phyloP scores from a whole-genome alignment of 2,797 vertebrate species.

The Microctenopoma steveboyesi region DNA sequence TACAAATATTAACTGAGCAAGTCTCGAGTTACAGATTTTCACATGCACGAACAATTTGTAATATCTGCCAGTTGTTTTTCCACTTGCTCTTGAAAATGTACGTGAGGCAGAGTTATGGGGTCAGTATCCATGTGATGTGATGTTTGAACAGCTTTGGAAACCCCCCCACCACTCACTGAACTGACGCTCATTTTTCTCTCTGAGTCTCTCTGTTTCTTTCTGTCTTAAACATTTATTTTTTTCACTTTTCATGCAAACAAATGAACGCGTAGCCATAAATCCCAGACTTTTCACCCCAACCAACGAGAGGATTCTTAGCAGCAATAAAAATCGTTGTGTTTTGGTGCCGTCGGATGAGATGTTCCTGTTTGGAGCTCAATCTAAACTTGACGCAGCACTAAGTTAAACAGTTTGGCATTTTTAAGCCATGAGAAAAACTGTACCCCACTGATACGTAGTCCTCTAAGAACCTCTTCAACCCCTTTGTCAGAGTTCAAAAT shows the following conservation, averaged over 20 bases:
- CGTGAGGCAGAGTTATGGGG: not conserved
- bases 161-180: too few relatives aligned
- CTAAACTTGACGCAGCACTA: not conserved
- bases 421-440: slow-evolving; percentile 1
- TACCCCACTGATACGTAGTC: not conserved
- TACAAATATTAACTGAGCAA: not conserved
- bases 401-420: not conserved
- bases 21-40: slow-evolving; percentile 3
- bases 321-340: not conserved
- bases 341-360: rapidly evolving
- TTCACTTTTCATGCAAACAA: not conserved
- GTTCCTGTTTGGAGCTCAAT: not conserved
- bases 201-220: too few relatives aligned
- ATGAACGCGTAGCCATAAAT: not conserved
- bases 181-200: too few relatives aligned
- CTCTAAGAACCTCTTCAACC: slow-evolving; percentile 28
- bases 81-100: not conserved
- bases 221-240: too few relatives aligned
- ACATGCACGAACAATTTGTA: not conserved
- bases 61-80: slow-evolving; percentile 10
- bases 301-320: too few relatives aligned
- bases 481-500: slow-evolving; percentile 43
- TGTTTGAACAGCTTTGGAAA: not conserved
- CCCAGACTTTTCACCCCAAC: too few relatives aligned
- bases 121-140: too few relatives aligned